Conservation (phyloP, 2,888 invertebrate species). For the Itoplectis maculator region DNA sequence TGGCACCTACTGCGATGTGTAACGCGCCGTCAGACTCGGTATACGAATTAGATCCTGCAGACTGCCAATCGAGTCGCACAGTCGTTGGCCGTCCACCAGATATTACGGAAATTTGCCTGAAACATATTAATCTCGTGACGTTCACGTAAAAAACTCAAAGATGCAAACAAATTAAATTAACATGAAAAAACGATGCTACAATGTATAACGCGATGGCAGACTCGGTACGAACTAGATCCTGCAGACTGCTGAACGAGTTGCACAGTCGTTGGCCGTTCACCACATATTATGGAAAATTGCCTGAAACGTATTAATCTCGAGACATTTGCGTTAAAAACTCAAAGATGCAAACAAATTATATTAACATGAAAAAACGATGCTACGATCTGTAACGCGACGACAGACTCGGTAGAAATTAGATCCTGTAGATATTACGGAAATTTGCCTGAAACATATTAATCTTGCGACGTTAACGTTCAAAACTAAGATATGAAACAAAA, state of each 20-base stretch:
- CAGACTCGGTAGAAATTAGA: too few relatives aligned
- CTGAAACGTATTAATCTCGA: too few relatives aligned
- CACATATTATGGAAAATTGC: too few relatives aligned
- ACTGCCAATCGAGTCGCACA: background rate
- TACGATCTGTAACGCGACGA: too few relatives aligned
- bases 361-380: too few relatives aligned
- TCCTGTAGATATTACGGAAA: background rate
- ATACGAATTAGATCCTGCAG: background rate
- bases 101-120: background rate
- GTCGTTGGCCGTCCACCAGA: constrained; percentile 6
- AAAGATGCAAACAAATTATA: too few relatives aligned
- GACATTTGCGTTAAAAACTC: too few relatives aligned
- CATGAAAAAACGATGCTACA: too few relatives aligned
- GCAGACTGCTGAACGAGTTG: background rate
- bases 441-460: background rate
- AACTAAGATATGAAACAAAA: too few relatives aligned
- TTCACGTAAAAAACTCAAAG: background rate
- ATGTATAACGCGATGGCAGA: constrained; percentile 26
- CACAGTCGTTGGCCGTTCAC: constrained; percentile 3
- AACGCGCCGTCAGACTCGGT: constrained; percentile 20
- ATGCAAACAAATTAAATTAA: background rate
- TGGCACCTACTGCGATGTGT: constrained; percentile 32
- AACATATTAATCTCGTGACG: background rate
- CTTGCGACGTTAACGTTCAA: background rate
- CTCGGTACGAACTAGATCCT: background rate